phyloP scores from a whole-genome alignment of 2,888 invertebrate species.

The Morinoia aosen region DNA sequence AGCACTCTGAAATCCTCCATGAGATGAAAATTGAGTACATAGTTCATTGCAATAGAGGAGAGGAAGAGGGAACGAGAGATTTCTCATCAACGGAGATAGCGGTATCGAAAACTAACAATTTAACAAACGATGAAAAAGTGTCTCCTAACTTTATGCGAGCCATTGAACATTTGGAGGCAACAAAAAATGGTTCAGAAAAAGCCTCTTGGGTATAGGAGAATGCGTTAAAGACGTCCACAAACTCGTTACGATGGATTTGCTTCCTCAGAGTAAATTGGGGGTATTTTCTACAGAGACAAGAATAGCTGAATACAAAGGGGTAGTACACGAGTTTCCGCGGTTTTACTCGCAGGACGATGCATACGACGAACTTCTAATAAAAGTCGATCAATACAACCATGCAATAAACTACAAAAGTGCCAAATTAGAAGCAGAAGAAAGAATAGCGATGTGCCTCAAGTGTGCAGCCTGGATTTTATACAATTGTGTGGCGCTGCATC shows the following conservation, averaged over 20 bases:
- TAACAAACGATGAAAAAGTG: not conserved
- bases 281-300: not conserved
- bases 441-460: not conserved
- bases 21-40: not conserved
- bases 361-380: not conserved
- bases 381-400: not conserved
- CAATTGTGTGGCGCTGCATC: not conserved
- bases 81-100: not conserved
- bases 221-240: not conserved
- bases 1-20: not conserved
- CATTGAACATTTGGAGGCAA: not conserved
- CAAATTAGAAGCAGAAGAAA: not conserved
- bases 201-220: conserved; percentile 19
- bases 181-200: not conserved
- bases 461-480: conserved; percentile 16
- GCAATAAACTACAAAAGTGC: not conserved
- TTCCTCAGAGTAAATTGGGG: not conserved
- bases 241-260: not conserved
- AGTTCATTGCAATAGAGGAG: not conserved
- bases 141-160: not conserved
- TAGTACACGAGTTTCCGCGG: conserved; percentile 6
- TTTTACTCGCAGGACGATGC: not conserved
- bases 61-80: conserved; percentile 8
- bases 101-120: not conserved
- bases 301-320: not conserved